Evolutionary conservation across 2,888 invertebrate species (phyloP), one percentile per base, ranked within the genome.

Genomic region (Pheosia tremula): DNA sequence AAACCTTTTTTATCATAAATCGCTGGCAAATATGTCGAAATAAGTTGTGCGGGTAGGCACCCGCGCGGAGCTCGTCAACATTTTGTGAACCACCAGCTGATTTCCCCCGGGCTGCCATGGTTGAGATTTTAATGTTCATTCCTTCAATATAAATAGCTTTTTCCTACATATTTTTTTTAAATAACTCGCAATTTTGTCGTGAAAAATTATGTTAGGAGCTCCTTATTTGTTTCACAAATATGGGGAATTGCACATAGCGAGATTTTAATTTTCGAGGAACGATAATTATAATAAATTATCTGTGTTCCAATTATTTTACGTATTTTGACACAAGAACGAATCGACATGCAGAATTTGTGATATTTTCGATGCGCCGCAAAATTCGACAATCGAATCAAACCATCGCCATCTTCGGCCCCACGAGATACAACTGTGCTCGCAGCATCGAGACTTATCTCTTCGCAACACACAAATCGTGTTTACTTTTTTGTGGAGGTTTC

Each of bases 331-430:
- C n/a, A n/a, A 9, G 43, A n/a, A 47, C n/a, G 47, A 47, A 47
- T 47, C n/a, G n/a, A 11, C 43, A 43, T 8, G 10, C 43, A 43
- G 9, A 43, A 43, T 43, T 43, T 8, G 43, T 8, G 47, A 47
- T 85, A 87, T 87, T 86, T 87, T 86, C 85, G 79, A 80, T 75
- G 75, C 73, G 77, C 71, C 76, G 71, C 79, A 79, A 84, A 88
- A 88, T 85, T 80, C 60, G 77, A 74, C 83, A 88, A 90, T 89
- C 87, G 84, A 89, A 90, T 91, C 88, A 86, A 89, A 89, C 77
- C 89, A 84, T 80, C 81, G 75, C 81, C 78, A 81, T 80, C 82
- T 84, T 82, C 74, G 70, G 71, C 78, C 85, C 82, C 86, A 67
- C 71, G 84, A 82, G 86, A 80, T 71, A 66, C 64, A 70, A 81